A percentile compares a stretch with the other conserved stretches of the same genome.
These are phyloP conservation scores for rabbit (Oryctolagus cuniculus) DNA, from an alignment of 2,113 vertebrate genomes.

Conservation along the genomic window DNA sequence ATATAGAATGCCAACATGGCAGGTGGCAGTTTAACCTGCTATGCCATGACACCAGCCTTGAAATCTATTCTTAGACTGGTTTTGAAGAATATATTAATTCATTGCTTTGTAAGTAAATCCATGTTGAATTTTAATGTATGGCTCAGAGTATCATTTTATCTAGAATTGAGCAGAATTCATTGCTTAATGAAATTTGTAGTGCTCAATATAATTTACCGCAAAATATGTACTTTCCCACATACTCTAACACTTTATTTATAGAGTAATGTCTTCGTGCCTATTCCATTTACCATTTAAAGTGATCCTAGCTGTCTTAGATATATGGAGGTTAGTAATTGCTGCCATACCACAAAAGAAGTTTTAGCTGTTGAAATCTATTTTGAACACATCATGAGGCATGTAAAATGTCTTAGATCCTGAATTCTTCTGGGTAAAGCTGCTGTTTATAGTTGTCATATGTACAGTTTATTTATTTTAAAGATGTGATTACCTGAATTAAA, in stretches of 20 bases:
- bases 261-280: not conserved
- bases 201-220: not conserved
- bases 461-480: constrained; percentile 29
- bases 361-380: not conserved
- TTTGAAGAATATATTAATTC: constrained; percentile 7
- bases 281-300: not conserved
- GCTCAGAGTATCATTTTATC: not conserved
- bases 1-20: too few relatives aligned
- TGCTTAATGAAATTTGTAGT: not conserved
- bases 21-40: too few relatives aligned
- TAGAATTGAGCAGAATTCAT: not conserved
- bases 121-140: constrained; percentile 42
- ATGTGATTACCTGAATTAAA: not conserved
- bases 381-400: not conserved
- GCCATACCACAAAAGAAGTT: not conserved
- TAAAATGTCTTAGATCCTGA: not conserved
- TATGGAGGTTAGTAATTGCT: not conserved
- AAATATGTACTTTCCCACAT: not conserved
- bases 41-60: too few relatives aligned
- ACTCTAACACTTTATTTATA: not conserved
- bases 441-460: not conserved
- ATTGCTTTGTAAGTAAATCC: not conserved
- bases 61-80: not conserved
- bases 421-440: not conserved
- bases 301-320: not conserved